Base-by-base conservation (phyloP, 1,140 invertebrate species). In the Pygmarrhopalites habei region DNA sequence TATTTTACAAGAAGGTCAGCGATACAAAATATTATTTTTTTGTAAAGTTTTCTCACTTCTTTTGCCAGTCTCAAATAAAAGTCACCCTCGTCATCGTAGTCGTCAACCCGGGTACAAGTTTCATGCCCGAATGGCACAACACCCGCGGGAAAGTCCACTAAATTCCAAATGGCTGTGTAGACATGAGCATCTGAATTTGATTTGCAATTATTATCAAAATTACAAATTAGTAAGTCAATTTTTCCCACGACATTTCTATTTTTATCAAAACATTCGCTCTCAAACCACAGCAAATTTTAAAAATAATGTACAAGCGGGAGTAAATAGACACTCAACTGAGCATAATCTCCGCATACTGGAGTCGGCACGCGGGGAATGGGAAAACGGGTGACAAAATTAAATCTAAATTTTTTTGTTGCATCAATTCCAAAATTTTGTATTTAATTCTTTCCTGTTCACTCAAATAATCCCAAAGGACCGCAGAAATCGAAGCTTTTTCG, bases 391-490 rank as follows among this genome's bases (percentile, higher is more conserved):
- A 60, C 1, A 69, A 32, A 14, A 69, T 60, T 14, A 66, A 59
- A 64, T 69, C 68, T n/a, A n/a, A n/a, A n/a, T n/a, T n/a, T n/a
- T 52, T 30, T 17, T 56, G 28, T 5, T 69, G 32, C 68, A 69
- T 69, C 39, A 23, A 25, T 25, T 58, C 52, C 26, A 69, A 30
- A 35, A 69, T n/a, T 4, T 60, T 39, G 1, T 55, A 17, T 26
- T 29, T 60, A 41, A 66, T 35, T 7, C 26, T 19, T 17, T 21
- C 25, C 26, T 26, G 30, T 43, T 62, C 17, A 14, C 35, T n/a
- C 23, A 64, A 43, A 21, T 12, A 19, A 35, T 60, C 43, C 64
- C 60, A 69, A 14, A 66, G 39, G 23, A 60, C 39, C n/a, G 26
- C 49, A 4, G 64, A 49, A 23, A 39, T 55, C 19, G 23, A 32